Evolutionary conservation across 2,113 vertebrate genomes (phyloP), one percentile per base, ranked within the genome.

Genomic region (Sapajus apella): DNA sequence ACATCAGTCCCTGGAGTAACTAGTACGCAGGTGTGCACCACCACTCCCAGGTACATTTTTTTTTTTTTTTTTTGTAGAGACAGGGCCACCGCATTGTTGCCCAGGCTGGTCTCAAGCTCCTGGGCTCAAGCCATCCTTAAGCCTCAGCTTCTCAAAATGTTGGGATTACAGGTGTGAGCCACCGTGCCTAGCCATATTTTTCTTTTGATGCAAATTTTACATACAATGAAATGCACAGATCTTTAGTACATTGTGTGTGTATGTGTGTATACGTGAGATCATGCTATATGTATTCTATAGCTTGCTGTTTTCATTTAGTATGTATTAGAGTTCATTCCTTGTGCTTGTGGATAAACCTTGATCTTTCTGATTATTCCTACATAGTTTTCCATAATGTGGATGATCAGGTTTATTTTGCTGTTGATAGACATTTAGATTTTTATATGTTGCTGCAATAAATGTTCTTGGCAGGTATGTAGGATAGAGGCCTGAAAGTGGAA

Each of bases 361-460:
- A n/a, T 79, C 56, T 84, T 85, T 68, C 10, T 90, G 87, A 97
- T 84, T 80, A 97, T 84, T 80, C 21, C 61, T 95, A 37, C 27
- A 23, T 52, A 27, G 20, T 93, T 97, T 93, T 55, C 64, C 32
- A 30, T 66, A 56, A 50, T 86, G 58, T 66, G 27, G 4, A 45
- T 80, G 11, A 68, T 73, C 40, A 50, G 18, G 37, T 92, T 94
- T 37, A 84, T 52, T 80, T 77, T 73, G 43, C 55, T 91, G 73
- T 87, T 72, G 12, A 66, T 86, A 45, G 66, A 55, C 13, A 45
- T 92, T 92, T 86, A 72, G 50, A 61, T 68, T 86, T 96, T 82
- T n/a, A 25, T 70, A 55, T 47, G 93, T 66, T 89, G 43, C 87
- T 96, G 23, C 23, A 43, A 4, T 87, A 95, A 79, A 61, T 90